Percentiles rank a stretch among this genome's conserved stretches.
Conservation (phyloP, 2,797 vertebrate species). For the Danio aesculapii region DNA sequence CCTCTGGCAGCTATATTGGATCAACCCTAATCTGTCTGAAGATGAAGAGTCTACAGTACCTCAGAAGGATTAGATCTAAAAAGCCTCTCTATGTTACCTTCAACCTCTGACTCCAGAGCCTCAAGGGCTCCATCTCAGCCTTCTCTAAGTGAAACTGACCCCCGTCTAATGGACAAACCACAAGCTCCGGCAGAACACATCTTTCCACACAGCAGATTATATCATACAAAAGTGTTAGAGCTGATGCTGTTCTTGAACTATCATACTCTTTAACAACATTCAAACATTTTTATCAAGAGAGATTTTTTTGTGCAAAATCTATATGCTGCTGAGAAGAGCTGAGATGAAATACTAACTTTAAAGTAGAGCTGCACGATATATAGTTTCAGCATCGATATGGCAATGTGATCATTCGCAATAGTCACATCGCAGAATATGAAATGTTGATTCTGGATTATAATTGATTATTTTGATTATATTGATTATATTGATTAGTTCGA, state of each 20-base stretch:
- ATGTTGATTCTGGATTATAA: no score
- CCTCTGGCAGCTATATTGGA: conserved; percentile 57
- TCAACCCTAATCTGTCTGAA: conserved; percentile 63
- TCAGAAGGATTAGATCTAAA: conserved; percentile 59
- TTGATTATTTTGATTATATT: no score
- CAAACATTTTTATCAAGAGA: not conserved
- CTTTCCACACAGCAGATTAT: conserved; percentile 44
- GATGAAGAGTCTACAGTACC: conserved; percentile 67
- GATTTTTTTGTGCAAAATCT: not conserved
- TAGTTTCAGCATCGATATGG: no score
- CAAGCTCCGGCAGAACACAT: conserved; percentile 16
- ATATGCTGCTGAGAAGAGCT: not conserved
- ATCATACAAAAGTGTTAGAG: conserved; percentile 34
- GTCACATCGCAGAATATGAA: no score
- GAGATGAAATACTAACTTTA: not conserved
- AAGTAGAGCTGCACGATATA: not conserved
- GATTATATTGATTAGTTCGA: no score
- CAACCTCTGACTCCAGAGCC: conserved; percentile 68
- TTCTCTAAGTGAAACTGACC: conserved; percentile 57
- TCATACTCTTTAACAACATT: not conserved
- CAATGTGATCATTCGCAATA: no score
- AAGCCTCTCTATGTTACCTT: conserved; percentile 75
- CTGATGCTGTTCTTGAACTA: not conserved
- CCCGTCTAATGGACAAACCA: conserved; percentile 46
- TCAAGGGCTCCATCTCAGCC: conserved; percentile 47